These are phyloP conservation scores for Capra hircus DNA, from an alignment of 2,113 vertebrate species.

Conservation along the genomic window DNA sequence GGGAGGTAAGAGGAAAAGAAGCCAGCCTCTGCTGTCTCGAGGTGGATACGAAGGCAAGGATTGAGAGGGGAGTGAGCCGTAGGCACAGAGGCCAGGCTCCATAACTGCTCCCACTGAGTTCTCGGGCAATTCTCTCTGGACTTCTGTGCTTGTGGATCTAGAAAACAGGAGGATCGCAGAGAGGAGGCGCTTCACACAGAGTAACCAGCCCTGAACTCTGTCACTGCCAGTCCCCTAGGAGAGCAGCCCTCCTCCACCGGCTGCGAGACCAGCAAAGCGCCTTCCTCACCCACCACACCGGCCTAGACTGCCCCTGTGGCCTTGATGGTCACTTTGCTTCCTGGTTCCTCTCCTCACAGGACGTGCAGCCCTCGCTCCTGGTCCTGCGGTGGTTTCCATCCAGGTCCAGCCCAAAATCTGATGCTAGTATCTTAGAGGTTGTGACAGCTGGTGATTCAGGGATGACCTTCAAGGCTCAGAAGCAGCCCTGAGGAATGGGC, in stretches of 20 bases:
- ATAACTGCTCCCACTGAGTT: background rate
- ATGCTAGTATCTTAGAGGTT: background rate
- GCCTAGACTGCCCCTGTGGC: background rate
- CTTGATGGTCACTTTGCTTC: background rate
- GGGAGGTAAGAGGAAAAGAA: background rate
- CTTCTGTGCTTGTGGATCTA: background rate
- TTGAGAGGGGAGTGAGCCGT: background rate
- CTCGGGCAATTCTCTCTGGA: background rate
- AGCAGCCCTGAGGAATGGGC: background rate
- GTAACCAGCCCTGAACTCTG: background rate
- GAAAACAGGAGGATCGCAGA: background rate
- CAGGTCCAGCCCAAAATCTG: background rate
- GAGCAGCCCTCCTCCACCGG: background rate
- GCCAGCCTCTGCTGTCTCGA: background rate
- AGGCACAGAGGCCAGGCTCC: background rate
- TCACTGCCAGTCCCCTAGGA: background rate
- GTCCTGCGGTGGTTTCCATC: background rate
- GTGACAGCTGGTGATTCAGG: background rate
- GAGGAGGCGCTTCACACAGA: background rate
- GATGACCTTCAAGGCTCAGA: background rate
- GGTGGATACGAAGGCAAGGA: background rate
- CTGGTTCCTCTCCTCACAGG: background rate
- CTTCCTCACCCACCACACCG: rapidly evolving
- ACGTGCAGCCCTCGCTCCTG: background rate
- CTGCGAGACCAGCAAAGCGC: background rate